Evolutionary conservation across 2,888 invertebrate genomes (phyloP).

Genomic region (Orthonychiurus folsomi): DNA sequence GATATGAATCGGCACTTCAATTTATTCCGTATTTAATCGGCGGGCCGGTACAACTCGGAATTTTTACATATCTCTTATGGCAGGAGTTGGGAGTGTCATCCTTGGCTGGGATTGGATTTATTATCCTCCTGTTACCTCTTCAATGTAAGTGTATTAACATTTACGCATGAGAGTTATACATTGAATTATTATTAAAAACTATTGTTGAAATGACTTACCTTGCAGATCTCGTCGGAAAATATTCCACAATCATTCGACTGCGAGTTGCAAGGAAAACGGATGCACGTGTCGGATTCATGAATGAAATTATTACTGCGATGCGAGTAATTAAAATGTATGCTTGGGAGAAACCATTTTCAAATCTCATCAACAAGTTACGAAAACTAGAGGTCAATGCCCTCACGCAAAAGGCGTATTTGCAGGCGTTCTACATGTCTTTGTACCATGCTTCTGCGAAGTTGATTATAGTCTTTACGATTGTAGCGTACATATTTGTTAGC

Average conservation of each 20-base stretch:
- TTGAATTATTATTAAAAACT: slow-evolving; percentile 14
- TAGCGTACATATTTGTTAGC: slow-evolving; percentile 57
- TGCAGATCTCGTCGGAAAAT: too few species aligned
- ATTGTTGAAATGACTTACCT: not conserved
- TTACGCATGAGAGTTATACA: not conserved
- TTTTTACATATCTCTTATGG: slow-evolving; percentile 73
- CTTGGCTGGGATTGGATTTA: slow-evolving; percentile 66
- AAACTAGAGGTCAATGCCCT: slow-evolving; percentile 56
- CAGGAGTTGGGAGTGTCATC: slow-evolving; percentile 60
- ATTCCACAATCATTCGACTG: too few species aligned
- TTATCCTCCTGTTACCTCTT: slow-evolving; percentile 71
- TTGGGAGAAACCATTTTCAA: slow-evolving; percentile 48
- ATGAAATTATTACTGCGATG: slow-evolving; percentile 86
- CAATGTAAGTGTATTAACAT: slow-evolving; percentile 69
- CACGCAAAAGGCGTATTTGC: slow-evolving; percentile 55
- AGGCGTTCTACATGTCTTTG: slow-evolving; percentile 57
- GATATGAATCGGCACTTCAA: slow-evolving; percentile 81
- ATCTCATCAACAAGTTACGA: slow-evolving; percentile 10
- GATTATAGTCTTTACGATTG: slow-evolving; percentile 69
- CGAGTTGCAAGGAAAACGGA: slow-evolving; percentile 80
- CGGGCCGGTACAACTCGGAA: slow-evolving; percentile 71
- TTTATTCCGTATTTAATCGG: slow-evolving; percentile 87
- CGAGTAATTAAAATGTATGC: slow-evolving; percentile 66
- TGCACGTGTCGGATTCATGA: slow-evolving; percentile 83
- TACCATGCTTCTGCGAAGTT: slow-evolving; percentile 66